Evolutionary conservation across 2,888 invertebrate genomes (phyloP).

Genomic region (Drosophila rellima): DNA sequence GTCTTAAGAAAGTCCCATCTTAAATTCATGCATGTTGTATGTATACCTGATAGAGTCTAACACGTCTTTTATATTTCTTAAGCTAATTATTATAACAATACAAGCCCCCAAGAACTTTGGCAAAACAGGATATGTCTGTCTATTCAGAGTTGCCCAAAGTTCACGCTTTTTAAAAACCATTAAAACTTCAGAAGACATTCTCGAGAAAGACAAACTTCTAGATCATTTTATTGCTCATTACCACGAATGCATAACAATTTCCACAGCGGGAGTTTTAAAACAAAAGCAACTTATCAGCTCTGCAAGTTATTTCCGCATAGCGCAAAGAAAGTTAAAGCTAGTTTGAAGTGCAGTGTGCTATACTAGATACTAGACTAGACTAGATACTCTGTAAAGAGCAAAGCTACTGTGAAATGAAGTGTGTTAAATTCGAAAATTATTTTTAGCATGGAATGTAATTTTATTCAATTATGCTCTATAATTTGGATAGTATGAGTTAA

Average conservation of each 20-base stretch:
- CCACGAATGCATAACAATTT: conserved; percentile 57
- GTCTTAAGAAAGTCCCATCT: background rate
- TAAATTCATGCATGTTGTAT: no score
- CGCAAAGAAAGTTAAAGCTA: background rate
- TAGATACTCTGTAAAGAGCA: conserved; percentile 11
- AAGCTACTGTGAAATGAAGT: no score
- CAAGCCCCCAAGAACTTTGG: background rate
- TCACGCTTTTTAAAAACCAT: conserved; percentile 39
- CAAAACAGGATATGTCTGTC: conserved; percentile 41
- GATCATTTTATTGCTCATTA: conserved; percentile 57
- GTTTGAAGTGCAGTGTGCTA: background rate
- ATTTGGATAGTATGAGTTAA: background rate
- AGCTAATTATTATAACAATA: background rate
- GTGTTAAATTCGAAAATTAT: no score
- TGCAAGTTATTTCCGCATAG: conserved; percentile 55
- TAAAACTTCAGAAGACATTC: conserved; percentile 54
- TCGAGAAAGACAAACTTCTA: conserved; percentile 30
- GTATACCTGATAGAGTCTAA: background rate
- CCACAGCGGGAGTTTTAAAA: conserved; percentile 6
- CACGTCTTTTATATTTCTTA: background rate
- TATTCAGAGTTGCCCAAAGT: conserved; percentile 14
- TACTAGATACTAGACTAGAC: no score
- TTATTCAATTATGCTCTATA: background rate
- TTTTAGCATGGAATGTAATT: no score
- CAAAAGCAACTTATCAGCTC: conserved; percentile 43